phyloP scores from a whole-genome alignment of 2,113 vertebrate genomes.

The Leptobrachium ailaonicum region DNA sequence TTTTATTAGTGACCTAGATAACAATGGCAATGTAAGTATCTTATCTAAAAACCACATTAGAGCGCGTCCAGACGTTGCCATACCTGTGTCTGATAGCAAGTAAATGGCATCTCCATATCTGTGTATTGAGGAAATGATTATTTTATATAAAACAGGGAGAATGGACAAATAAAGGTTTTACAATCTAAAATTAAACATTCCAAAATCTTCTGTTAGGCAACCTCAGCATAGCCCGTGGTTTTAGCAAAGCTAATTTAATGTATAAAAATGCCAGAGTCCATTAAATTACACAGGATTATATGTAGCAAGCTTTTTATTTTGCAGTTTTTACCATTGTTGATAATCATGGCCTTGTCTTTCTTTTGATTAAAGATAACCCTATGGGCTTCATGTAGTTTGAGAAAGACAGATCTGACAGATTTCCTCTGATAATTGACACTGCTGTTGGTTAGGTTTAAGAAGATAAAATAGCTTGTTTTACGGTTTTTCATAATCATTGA shows the following conservation, averaged over 20 bases:
- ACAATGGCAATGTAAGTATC: too few relatives aligned
- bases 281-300: neutral
- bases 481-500: neutral
- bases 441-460: neutral
- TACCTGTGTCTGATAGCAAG: too few relatives aligned
- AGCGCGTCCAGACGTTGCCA: too few relatives aligned
- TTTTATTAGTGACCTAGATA: too few relatives aligned
- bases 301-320: neutral
- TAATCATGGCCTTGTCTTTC: neutral
- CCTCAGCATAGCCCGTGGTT: neutral
- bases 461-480: neutral
- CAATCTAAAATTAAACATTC: too few relatives aligned
- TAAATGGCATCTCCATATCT: too few relatives aligned
- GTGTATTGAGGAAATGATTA: too few relatives aligned
- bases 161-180: too few relatives aligned
- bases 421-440: neutral
- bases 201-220: too few relatives aligned
- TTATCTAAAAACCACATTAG: too few relatives aligned
- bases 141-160: too few relatives aligned
- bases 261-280: neutral
- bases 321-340: neutral
- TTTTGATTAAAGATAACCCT: neutral
- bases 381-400: neutral
- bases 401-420: neutral
- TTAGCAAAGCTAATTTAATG: neutral